Base-by-base conservation (phyloP, 1,140 invertebrate species). In the Drosophila ercepeae region DNA sequence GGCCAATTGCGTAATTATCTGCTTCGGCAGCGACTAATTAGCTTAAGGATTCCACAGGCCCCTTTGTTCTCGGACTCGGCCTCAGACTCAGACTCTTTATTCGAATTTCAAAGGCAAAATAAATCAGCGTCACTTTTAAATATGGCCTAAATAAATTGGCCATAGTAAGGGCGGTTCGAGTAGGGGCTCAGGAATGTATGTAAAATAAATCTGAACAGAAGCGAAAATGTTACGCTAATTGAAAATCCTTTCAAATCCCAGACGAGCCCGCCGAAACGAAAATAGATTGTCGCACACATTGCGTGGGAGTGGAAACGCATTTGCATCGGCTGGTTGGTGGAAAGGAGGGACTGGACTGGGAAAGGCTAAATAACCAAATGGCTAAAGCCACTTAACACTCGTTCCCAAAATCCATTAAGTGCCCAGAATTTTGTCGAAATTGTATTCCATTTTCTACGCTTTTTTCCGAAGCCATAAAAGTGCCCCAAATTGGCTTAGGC, bases 341-440 rank as follows among this genome's bases (percentile, higher is more conserved):
- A n/a, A 0, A 14, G 46, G 11, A 7, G 7, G 36, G n/a, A n/a
- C n/a, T n/a, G n/a, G n/a, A n/a, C n/a, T n/a, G n/a, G 36, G 36
- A 39, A 39, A 39, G n/a, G 25, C 52, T 71, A 72, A 53, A 73
- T 72, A 61, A 23, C 69, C 69, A 71, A 84, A 84, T 84, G 79
- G 57, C 65, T 64, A 84, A 86, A 88, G 78, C 81, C 81, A 86
- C 82, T 86, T 86, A 88, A 82, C 73, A 67, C 77, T 76, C 57
- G 50, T 52, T 41, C 32, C 57, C 41, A 52, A 79, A 84, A 86
- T 75, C 82, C 82, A 86, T 86, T 88, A 88, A 77, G 77, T 77
- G 63, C 34, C n/a, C 52, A 64, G 61, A 55, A 41, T 65, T 70
- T 75, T 57, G 49, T 42, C 36, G 27, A 61, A 72, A 42, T 36